phyloP scores from a whole-genome alignment of 2,113 vertebrate species.

The Blennius ocellaris region DNA sequence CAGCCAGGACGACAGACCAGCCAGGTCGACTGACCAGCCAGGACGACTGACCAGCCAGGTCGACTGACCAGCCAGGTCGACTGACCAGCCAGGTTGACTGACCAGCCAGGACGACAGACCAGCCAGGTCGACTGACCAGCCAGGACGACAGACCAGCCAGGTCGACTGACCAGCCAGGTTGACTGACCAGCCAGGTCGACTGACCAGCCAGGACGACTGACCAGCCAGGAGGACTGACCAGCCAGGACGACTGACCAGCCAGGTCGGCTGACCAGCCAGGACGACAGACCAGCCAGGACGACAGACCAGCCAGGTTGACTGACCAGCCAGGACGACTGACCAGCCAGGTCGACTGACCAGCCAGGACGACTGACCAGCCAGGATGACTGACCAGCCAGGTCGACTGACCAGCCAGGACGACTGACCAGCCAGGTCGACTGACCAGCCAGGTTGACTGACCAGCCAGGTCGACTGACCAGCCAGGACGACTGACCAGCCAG shows the following conservation, averaged over 20 bases:
- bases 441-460: no score
- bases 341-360: no score
- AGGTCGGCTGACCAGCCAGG: no score
- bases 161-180: no score
- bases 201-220: background rate
- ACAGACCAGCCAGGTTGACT: rapidly evolving
- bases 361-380: background rate
- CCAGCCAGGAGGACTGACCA: no score
- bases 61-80: background rate
- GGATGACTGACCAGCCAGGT: no score
- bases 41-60: no score
- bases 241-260: no score
- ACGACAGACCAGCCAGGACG: background rate
- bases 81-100: no score
- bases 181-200: background rate
- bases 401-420: background rate
- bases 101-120: background rate
- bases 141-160: no score
- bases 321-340: background rate
- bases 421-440: background rate
- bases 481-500: background rate
- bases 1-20: background rate
- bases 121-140: background rate
- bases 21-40: no score
- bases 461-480: background rate